A percentile compares a stretch with the other conserved stretches of the same genome.
Conservation (phyloP, 1,140 invertebrate genomes). For the Propsilocerus akamusi region DNA sequence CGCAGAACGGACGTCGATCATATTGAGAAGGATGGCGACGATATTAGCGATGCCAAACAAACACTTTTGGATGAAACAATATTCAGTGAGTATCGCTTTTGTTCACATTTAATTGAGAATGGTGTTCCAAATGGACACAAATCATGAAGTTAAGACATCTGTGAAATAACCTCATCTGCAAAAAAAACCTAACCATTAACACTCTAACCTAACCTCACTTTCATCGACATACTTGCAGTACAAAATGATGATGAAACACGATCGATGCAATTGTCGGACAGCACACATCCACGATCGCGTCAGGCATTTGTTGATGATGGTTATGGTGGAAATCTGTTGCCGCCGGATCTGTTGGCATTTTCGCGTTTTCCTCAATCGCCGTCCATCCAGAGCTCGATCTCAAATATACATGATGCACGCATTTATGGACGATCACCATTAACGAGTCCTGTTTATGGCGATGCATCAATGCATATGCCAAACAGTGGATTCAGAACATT, state of each 20-base stretch:
- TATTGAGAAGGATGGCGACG: constrained; percentile 44
- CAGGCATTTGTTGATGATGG: constrained; percentile 22
- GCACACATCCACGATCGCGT: constrained; percentile 15
- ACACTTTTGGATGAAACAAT: constrained; percentile 54
- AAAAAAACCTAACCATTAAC: not conserved
- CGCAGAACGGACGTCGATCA: constrained; percentile 47
- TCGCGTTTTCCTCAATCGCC: constrained; percentile 44
- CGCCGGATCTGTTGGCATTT: constrained; percentile 65
- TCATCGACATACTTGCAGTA: constrained; percentile 24
- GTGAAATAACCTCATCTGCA: not conserved
- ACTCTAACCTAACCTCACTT: not conserved
- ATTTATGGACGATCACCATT: constrained; percentile 20
- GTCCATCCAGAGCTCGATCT: constrained; percentile 50
- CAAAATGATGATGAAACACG: constrained; percentile 41
- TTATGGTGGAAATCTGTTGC: constrained; percentile 23
- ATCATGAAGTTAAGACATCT: too few species aligned
- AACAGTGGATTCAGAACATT: constrained; percentile 19
- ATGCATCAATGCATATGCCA: constrained; percentile 16
- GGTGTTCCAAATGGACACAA: too few species aligned
- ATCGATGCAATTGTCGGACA: constrained; percentile 31
- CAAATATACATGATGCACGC: constrained; percentile 45
- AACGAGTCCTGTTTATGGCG: constrained; percentile 22
- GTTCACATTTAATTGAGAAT: not conserved
- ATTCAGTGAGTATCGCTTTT: constrained; percentile 37
- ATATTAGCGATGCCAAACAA: constrained; percentile 59